Evolutionary conservation across 2,113 vertebrate genomes (phyloP).

Genomic region (Callithrix jacchus): DNA sequence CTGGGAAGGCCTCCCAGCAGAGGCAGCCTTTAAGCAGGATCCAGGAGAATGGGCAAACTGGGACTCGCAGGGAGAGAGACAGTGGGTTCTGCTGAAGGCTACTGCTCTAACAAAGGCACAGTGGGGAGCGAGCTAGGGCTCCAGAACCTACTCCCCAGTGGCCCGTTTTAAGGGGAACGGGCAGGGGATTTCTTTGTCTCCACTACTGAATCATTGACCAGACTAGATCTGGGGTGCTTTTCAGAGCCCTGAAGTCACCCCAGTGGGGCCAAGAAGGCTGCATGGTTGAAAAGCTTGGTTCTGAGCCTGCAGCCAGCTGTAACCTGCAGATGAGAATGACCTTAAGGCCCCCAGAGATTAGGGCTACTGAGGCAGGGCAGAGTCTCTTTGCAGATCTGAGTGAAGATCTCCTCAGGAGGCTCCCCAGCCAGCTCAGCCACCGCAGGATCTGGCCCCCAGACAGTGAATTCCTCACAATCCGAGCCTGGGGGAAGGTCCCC

Average conservation of each 20-base stretch:
- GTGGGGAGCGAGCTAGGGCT: fast-evolving
- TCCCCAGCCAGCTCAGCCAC: neutral
- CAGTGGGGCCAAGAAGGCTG: neutral
- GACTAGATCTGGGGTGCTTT: neutral
- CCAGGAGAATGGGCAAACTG: neutral
- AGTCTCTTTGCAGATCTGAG: neutral
- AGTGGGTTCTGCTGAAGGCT: neutral
- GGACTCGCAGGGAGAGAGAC: neutral
- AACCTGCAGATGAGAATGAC: neutral
- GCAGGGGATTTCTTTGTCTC: neutral
- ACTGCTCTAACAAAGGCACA: neutral
- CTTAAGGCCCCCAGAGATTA: neutral
- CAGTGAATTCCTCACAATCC: neutral
- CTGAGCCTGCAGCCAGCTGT: neutral
- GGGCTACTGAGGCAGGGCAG: neutral
- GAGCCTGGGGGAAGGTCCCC: slow-evolving; percentile 38
- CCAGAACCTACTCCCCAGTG: neutral
- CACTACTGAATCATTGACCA: neutral
- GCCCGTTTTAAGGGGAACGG: neutral
- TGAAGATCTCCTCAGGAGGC: neutral
- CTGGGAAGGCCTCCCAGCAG: neutral
- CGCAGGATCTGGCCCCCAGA: neutral
- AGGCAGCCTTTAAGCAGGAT: neutral
- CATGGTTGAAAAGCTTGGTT: neutral
- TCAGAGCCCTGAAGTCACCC: neutral